Conservation (phyloP, 2,113 vertebrate species). For the Lasiurus borealis region DNA sequence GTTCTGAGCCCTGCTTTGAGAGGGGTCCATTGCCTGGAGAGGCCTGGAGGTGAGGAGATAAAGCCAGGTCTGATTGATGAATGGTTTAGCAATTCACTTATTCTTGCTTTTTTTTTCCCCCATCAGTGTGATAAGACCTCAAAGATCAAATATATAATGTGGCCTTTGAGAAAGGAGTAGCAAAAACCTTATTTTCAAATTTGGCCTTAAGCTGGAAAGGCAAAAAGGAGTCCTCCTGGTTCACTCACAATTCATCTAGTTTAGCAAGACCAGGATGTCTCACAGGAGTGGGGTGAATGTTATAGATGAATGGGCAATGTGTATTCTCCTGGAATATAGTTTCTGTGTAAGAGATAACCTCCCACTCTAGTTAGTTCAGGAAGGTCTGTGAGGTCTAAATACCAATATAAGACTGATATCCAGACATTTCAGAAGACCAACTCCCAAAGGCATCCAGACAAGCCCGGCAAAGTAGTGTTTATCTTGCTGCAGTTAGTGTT, state of each 20-base stretch:
- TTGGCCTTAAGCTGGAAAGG: conserved; percentile 14
- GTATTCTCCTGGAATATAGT: neutral
- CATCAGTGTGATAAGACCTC: neutral
- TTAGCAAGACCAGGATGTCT: neutral
- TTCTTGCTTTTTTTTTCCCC: neutral
- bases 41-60: neutral
- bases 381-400: neutral
- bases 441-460: neutral
- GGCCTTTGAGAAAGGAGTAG: neutral
- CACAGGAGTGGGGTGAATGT: neutral
- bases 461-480: neutral
- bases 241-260: neutral
- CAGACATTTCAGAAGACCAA: neutral
- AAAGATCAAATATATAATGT: neutral
- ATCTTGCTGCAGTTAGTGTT: neutral
- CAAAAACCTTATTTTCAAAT: neutral
- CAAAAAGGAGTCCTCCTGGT: neutral
- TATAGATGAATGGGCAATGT: neutral
- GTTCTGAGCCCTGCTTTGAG: neutral
- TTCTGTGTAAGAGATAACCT: neutral
- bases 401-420: neutral
- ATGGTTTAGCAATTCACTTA: neutral
- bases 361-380: neutral
- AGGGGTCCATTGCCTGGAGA: neutral
- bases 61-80: neutral